Percentiles rank a stretch among this genome's conserved stretches.
phyloP scores from a whole-genome alignment of 2,888 invertebrate species.

The Plagodis dolabraria region DNA sequence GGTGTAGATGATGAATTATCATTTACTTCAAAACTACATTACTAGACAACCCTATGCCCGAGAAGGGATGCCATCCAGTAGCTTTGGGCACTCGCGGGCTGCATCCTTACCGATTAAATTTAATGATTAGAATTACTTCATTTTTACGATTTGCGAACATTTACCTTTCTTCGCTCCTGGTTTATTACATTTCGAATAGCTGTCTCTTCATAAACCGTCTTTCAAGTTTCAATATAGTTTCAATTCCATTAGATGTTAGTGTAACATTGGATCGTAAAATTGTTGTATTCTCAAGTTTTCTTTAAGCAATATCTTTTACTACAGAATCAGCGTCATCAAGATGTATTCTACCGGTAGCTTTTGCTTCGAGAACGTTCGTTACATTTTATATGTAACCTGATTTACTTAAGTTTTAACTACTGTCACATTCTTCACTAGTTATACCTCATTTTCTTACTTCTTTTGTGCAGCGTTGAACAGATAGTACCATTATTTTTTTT shows the following conservation, averaged over 20 bases:
- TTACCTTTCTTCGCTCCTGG: constrained; percentile 7
- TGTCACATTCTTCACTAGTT: constrained; percentile 3
- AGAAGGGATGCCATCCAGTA: constrained; percentile 45
- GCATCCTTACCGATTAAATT: constrained; percentile 41
- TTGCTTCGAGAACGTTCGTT: constrained; percentile 2
- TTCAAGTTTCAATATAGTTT: not conserved
- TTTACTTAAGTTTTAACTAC: constrained; percentile 5
- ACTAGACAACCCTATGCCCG: constrained; percentile 3
- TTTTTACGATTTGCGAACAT: constrained; percentile 29
- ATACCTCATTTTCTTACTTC: no score
- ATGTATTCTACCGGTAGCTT: not conserved
- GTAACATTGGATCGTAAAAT: not conserved
- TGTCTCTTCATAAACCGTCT: not conserved
- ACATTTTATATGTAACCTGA: not conserved
- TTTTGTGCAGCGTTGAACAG: no score
- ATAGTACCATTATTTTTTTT: no score
- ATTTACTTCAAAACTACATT: no score
- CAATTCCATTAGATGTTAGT: not conserved
- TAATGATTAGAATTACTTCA: constrained; percentile 50
- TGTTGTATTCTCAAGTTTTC: constrained; percentile 1
- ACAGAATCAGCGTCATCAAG: not conserved
- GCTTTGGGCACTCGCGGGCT: constrained; percentile 48
- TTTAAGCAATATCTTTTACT: constrained; percentile 1
- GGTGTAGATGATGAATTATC: not conserved
- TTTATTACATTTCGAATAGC: constrained; percentile 10